phyloP scores from a whole-genome alignment of 2,797 vertebrate species.

The Aplochiton taeniatus region DNA sequence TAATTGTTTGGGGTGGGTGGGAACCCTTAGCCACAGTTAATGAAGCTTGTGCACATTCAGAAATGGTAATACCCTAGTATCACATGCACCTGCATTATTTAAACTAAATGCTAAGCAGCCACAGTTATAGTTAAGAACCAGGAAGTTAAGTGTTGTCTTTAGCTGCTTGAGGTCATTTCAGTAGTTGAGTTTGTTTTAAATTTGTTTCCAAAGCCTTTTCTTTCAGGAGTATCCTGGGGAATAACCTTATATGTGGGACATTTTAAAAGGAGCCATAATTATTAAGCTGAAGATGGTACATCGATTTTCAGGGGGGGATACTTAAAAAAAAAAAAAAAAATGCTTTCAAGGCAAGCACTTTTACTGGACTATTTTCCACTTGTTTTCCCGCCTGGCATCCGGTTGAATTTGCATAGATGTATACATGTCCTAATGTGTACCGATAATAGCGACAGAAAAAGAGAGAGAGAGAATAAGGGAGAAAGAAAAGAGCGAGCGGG shows the following conservation, averaged over 20 bases:
- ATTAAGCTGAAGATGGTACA: slow-evolving; percentile 90
- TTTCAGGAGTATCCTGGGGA: slow-evolving; percentile 91
- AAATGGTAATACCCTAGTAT: slow-evolving; percentile 18
- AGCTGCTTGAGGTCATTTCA: slow-evolving; percentile 45
- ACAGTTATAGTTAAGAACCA: slow-evolving; percentile 15
- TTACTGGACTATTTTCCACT: slow-evolving; percentile 84
- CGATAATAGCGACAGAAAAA: slow-evolving; percentile 42
- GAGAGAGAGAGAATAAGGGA: slow-evolving; percentile 42
- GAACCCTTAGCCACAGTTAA: slow-evolving; percentile 71
- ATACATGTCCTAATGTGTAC: slow-evolving; percentile 72
- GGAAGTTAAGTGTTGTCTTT: slow-evolving; percentile 20
- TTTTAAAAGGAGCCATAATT: slow-evolving; percentile 87
- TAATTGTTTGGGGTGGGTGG: slow-evolving; percentile 60
- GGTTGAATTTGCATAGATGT: slow-evolving; percentile 54
- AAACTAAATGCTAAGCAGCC: slow-evolving; percentile 21
- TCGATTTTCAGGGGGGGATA: slow-evolving; percentile 88
- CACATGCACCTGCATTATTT: slow-evolving; percentile 7
- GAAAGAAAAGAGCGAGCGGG: slow-evolving; percentile 64
- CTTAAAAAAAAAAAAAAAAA: slow-evolving; percentile 70
- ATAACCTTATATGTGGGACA: slow-evolving; percentile 88
- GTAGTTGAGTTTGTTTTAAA: slow-evolving; percentile 82
- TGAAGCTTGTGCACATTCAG: slow-evolving; percentile 33
- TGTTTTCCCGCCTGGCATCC: slow-evolving; percentile 80
- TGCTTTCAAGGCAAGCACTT: slow-evolving; percentile 90
- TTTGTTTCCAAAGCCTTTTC: slow-evolving; percentile 91